These are phyloP conservation scores for Trogon surrucura DNA, from an alignment of 2,113 vertebrate species.

Conservation along the genomic window DNA sequence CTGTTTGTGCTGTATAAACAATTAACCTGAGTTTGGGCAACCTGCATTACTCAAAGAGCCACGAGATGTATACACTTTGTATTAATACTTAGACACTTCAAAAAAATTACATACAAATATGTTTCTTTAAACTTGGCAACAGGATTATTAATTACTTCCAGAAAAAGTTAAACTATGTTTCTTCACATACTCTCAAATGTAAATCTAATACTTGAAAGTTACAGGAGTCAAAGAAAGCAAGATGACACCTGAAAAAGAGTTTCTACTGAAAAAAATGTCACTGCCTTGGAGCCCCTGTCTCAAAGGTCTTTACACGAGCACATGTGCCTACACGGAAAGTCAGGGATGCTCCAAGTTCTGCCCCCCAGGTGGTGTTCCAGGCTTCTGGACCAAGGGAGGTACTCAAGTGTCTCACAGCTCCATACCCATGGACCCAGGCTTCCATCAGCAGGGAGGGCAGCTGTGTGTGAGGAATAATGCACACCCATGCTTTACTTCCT, in stretches of 20 bases:
- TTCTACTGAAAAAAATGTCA: not conserved
- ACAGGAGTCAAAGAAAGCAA: not conserved
- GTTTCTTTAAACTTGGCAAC: not conserved
- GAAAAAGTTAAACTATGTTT: not conserved
- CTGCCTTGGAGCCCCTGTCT: not conserved
- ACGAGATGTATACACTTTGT: not conserved
- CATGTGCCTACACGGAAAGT: rapidly evolving
- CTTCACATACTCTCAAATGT: not conserved
- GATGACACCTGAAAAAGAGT: not conserved
- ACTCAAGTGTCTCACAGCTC: not conserved
- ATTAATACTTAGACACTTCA: not conserved
- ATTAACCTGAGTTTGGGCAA: not conserved
- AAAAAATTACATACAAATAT: not conserved
- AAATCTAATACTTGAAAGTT: not conserved
- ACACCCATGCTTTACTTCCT: not conserved
- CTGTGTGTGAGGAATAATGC: rapidly evolving
- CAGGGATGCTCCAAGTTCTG: not conserved
- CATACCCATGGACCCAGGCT: rapidly evolving
- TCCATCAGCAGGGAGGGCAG: not conserved
- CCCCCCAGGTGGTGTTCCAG: not conserved
- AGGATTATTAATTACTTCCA: not conserved
- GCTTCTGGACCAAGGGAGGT: not conserved
- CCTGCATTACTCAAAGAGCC: not conserved
- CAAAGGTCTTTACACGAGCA: not conserved
- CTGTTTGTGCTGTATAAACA: not conserved